phyloP scores from a whole-genome alignment of 92 coral and sea anemone genomes.

The Diadumene lineata region DNA sequence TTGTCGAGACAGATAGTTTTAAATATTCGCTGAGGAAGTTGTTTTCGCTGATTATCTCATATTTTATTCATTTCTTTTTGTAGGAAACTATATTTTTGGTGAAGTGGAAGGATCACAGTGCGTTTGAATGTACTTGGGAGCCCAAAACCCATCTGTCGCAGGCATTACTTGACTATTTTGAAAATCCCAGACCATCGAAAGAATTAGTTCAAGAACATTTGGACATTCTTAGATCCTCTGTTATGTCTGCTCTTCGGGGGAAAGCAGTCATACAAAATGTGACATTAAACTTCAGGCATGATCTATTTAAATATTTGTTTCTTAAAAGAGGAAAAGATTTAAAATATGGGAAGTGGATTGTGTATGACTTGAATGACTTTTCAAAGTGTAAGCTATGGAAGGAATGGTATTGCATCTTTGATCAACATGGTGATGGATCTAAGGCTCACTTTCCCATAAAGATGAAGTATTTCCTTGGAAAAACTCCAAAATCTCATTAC shows the following conservation, averaged over 20 bases:
- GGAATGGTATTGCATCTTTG: constrained; percentile 34
- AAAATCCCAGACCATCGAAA: constrained; percentile 18
- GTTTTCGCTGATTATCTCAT: background rate
- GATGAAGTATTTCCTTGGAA: constrained; percentile 27
- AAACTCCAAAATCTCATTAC: constrained; percentile 30
- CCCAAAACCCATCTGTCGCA: constrained; percentile 31
- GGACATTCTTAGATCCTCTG: constrained; percentile 41
- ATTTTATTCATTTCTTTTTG: background rate
- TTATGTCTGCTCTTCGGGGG: constrained; percentile 35
- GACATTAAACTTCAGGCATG: constrained; percentile 50
- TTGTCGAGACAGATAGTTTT: background rate
- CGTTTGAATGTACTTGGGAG: constrained; percentile 41
- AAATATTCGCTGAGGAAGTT: background rate
- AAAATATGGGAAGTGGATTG: constrained; percentile 32
- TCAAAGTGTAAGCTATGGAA: constrained; percentile 31
- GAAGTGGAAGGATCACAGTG: constrained; percentile 34
- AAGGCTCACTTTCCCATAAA: constrained; percentile 53
- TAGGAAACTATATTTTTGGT: constrained; percentile 32
- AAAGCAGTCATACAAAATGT: constrained; percentile 42
- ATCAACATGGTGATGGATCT: constrained; percentile 58
- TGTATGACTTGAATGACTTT: constrained; percentile 48
- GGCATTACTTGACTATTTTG: constrained; percentile 36
- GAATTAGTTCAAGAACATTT: constrained; percentile 37
- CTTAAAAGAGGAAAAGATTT: constrained; percentile 20
- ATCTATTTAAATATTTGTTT: constrained; percentile 52